These are phyloP conservation scores for Peromyscus polionotus DNA, from an alignment of 2,113 vertebrate species.

Conservation along the genomic window DNA sequence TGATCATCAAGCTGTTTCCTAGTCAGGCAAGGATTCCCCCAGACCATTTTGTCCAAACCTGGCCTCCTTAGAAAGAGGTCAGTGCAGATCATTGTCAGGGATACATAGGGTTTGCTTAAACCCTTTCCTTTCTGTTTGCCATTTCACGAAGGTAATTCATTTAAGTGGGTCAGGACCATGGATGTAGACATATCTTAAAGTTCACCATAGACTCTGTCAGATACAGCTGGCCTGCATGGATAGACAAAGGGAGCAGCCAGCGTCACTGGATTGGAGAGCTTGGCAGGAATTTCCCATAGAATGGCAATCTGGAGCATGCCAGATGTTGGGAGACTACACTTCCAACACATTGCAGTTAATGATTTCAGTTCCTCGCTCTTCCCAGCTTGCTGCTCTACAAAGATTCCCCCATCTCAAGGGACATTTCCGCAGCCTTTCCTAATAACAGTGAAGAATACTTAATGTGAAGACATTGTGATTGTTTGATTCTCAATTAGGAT, in stretches of 20 bases:
- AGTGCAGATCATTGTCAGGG: too few species aligned
- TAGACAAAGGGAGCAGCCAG: background rate
- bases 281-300: slow-evolving; percentile 1
- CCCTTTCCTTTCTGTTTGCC: background rate
- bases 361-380: background rate
- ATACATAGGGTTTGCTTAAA: background rate
- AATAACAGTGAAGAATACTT: background rate
- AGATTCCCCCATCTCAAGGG: slow-evolving; percentile 40
- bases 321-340: slow-evolving; percentile 18
- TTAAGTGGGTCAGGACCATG: too few species aligned
- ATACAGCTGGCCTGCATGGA: too few species aligned
- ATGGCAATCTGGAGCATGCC: background rate
- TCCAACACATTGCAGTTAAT: slow-evolving; percentile 20
- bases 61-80: background rate
- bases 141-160: background rate
- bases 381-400: background rate
- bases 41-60: background rate
- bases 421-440: slow-evolving; percentile 51
- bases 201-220: background rate
- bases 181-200: background rate
- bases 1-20: background rate
- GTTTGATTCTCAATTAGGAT: slow-evolving; percentile 50
- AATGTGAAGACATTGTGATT: slow-evolving; percentile 54
- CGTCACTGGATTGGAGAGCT: background rate
- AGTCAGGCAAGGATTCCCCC: background rate